A percentile compares a stretch with the other conserved stretches of the same genome.
Evolutionary conservation across 2,888 invertebrate genomes (phyloP).

Genomic region (Eulithis prunata): DNA sequence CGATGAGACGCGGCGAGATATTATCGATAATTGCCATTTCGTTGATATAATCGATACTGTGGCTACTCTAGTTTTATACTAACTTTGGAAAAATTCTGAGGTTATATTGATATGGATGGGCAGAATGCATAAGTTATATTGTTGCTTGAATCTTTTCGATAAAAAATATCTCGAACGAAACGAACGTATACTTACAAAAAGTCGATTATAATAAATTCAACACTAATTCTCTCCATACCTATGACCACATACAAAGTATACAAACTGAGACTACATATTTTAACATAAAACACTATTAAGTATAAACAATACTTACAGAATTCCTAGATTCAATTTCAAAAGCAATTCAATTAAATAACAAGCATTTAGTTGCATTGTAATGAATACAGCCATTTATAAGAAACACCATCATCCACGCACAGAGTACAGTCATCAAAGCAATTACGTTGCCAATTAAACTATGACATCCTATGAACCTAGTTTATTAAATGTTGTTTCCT

Average conservation of each 20-base stretch:
- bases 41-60: slow-evolving; percentile 20
- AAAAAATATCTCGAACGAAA: too few relatives aligned
- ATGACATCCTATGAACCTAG: slow-evolving; percentile 28
- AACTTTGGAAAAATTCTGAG: slow-evolving; percentile 14
- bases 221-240: too few relatives aligned
- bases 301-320: not conserved
- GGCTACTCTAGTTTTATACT: slow-evolving; percentile 15
- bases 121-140: slow-evolving; percentile 14
- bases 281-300: too few relatives aligned
- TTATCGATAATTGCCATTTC: slow-evolving; percentile 30
- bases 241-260: too few relatives aligned
- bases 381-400: slow-evolving; percentile 13
- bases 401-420: slow-evolving; percentile 9
- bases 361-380: not conserved
- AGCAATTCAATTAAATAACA: slow-evolving; percentile 3
- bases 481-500: slow-evolving; percentile 21
- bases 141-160: too few relatives aligned
- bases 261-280: too few relatives aligned
- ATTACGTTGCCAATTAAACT: slow-evolving; percentile 27
- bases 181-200: too few relatives aligned
- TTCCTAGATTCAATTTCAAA: not conserved
- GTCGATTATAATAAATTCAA: too few relatives aligned
- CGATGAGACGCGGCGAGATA: slow-evolving; percentile 20
- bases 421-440: slow-evolving; percentile 11
- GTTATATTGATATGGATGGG: not conserved